Percentiles rank a stretch among this genome's conserved stretches.
phyloP scores from a whole-genome alignment of 2,888 invertebrate species.

The Brachynemurus nebulosus region DNA sequence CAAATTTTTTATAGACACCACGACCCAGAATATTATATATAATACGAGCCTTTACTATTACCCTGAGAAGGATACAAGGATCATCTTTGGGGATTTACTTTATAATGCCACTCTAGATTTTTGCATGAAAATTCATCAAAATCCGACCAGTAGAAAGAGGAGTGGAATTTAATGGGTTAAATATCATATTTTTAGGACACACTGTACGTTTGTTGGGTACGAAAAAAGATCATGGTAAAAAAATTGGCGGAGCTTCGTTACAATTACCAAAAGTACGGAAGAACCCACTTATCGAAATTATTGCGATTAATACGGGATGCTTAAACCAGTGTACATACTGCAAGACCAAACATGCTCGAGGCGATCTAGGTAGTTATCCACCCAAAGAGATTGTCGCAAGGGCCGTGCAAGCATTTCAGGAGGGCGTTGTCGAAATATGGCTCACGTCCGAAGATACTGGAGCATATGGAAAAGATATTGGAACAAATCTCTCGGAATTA shows the following conservation, averaged over 20 bases:
- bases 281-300: constrained; percentile 94
- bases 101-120: too few relatives aligned
- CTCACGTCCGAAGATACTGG: constrained; percentile 95
- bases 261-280: constrained; percentile 86
- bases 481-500: constrained; percentile 71
- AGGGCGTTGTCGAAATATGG: constrained; percentile 95
- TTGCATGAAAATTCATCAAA: too few relatives aligned
- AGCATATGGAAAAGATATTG: constrained; percentile 93
- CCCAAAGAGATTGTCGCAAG: constrained; percentile 79
- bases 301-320: constrained; percentile 91
- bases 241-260: constrained; percentile 76
- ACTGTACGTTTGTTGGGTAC: constrained; percentile 65
- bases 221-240: constrained; percentile 64
- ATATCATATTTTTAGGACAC: constrained; percentile 42
- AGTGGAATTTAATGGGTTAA: too few relatives aligned
- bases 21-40: too few relatives aligned
- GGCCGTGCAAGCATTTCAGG: constrained; percentile 72
- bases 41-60: too few relatives aligned
- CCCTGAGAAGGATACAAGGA: too few relatives aligned
- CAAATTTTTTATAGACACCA: too few relatives aligned
- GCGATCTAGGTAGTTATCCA: constrained; percentile 88
- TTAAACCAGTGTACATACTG: constrained; percentile 98
- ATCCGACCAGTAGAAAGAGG: too few relatives aligned
- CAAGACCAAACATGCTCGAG: constrained; percentile 94
- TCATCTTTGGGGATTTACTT: too few relatives aligned